A percentile compares a stretch with the other conserved stretches of the same genome.
Conservation (phyloP, 2,113 vertebrate genomes). For the Tychaedon coryphoeus region DNA sequence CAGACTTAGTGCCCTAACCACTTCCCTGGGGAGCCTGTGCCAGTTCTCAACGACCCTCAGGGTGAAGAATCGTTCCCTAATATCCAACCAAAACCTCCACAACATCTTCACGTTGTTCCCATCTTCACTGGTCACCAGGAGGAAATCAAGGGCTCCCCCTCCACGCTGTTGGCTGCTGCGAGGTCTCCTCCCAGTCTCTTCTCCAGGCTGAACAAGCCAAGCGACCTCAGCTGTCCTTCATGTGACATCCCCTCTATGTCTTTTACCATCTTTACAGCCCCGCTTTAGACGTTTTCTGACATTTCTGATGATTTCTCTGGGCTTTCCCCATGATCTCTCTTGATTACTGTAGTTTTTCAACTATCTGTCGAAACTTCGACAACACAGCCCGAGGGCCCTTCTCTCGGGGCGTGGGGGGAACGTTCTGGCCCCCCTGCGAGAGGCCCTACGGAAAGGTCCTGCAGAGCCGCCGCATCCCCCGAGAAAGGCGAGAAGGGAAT, state of each 20-base stretch:
- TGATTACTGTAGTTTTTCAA: background rate
- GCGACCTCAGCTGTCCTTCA: background rate
- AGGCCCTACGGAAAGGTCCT: rapidly evolving
- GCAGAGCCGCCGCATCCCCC: rapidly evolving
- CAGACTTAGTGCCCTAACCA: background rate
- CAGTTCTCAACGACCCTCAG: background rate
- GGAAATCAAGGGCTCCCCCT: background rate
- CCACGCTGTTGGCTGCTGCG: too few relatives aligned
- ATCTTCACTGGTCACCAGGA: background rate
- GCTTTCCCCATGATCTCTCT: too few relatives aligned
- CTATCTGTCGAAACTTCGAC: background rate
- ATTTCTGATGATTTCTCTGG: too few relatives aligned
- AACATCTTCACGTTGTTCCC: background rate
- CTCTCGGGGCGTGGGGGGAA: rapidly evolving
- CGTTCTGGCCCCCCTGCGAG: rapidly evolving
- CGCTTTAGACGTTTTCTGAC: background rate
- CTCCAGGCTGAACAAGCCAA: background rate
- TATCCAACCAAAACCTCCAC: background rate
- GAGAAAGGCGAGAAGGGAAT: background rate
- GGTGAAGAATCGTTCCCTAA: background rate
- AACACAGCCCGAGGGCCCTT: background rate
- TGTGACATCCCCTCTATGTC: too few relatives aligned
- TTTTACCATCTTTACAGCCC: background rate
- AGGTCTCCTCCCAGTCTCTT: too few relatives aligned
- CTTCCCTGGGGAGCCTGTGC: background rate